phyloP scores from a whole-genome alignment of 1,140 invertebrate genomes.

The Bombus turneri region DNA sequence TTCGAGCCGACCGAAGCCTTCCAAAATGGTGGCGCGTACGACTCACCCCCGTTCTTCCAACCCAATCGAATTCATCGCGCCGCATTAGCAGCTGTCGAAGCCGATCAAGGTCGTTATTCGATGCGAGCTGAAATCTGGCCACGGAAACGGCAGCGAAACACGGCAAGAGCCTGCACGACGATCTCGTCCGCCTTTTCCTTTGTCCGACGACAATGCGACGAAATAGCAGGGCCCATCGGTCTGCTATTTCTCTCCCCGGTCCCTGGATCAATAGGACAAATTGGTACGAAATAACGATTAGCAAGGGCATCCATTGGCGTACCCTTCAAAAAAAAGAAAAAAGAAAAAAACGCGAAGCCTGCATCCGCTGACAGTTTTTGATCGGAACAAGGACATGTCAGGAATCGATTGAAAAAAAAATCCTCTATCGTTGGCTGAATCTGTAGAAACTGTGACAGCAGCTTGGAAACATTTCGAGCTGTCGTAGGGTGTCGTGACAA shows the following conservation, averaged over 20 bases:
- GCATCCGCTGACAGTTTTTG: conserved; percentile 29
- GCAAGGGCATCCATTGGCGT: neutral
- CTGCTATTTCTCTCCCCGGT: neutral
- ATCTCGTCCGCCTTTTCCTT: conserved; percentile 32
- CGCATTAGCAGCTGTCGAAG: conserved; percentile 69
- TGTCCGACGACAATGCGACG: conserved; percentile 50
- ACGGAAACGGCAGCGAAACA: conserved; percentile 19
- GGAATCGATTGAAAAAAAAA: conserved; percentile 58
- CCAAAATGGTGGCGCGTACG: neutral
- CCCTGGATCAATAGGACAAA: neutral
- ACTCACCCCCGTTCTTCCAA: neutral
- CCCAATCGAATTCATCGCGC: conserved; percentile 61
- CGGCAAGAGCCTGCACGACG: neutral
- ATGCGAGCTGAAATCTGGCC: conserved; percentile 19
- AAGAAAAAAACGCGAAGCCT: neutral
- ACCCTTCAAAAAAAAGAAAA: too few species aligned
- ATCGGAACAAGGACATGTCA: neutral
- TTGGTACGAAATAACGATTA: conserved; percentile 34
- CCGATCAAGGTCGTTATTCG: conserved; percentile 41
- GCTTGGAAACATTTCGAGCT: neutral
- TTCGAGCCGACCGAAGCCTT: conserved; percentile 28
- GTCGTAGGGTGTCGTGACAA: neutral
- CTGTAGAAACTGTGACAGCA: neutral
- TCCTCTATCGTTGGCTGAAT: conserved; percentile 41
- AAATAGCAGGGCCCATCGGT: neutral